phyloP scores from a whole-genome alignment of 2,888 invertebrate genomes.

The Chelonus formosanus region DNA sequence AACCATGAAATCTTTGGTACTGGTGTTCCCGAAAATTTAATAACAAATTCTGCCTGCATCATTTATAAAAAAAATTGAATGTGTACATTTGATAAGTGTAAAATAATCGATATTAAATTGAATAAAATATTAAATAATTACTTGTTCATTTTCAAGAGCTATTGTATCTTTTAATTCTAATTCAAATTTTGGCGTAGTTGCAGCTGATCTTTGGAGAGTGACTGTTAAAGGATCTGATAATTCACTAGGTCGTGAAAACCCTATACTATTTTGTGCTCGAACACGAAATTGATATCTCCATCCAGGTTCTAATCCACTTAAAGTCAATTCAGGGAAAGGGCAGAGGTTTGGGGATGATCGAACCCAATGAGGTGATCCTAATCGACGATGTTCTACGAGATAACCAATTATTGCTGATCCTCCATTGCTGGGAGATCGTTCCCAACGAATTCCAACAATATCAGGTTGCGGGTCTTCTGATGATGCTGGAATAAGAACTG shows the following conservation, averaged over 20 bases:
- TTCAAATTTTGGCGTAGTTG: slow-evolving; percentile 78
- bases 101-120: too few relatives aligned
- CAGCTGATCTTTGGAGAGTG: slow-evolving; percentile 74
- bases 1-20: slow-evolving; percentile 87
- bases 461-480: slow-evolving; percentile 79
- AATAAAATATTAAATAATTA: slow-evolving; percentile 39
- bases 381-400: slow-evolving; percentile 78
- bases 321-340: slow-evolving; percentile 76
- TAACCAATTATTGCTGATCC: slow-evolving; percentile 87
- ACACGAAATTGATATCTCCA: slow-evolving; percentile 92
- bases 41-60: slow-evolving; percentile 76
- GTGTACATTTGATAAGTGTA: too few relatives aligned
- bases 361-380: slow-evolving; percentile 85
- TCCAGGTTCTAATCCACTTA: slow-evolving; percentile 85
- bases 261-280: slow-evolving; percentile 90
- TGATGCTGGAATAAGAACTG: slow-evolving; percentile 76
- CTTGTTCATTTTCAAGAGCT: slow-evolving; percentile 83
- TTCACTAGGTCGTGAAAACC: slow-evolving; percentile 84
- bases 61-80: too few relatives aligned
- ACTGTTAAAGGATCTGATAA: slow-evolving; percentile 87
- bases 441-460: slow-evolving; percentile 84
- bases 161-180: slow-evolving; percentile 75
- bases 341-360: slow-evolving; percentile 80
- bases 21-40: slow-evolving; percentile 79
- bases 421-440: slow-evolving; percentile 82